Evolutionary conservation across 2,888 invertebrate genomes (phyloP), one percentile per base, ranked within the genome.

Genomic region (Diploptera punctata): DNA sequence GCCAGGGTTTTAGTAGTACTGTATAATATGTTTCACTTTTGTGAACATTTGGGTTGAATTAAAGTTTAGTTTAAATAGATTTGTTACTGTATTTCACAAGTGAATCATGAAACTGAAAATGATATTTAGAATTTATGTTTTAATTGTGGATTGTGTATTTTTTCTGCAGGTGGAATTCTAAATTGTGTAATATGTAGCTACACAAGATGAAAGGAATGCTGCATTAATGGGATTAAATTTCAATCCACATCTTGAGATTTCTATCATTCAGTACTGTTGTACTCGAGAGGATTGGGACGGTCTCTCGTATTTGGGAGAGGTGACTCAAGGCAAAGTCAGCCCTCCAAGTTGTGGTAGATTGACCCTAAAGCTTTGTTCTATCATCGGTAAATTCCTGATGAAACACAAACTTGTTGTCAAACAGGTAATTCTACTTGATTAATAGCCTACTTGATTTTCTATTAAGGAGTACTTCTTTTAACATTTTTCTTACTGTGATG

Each of bases 271-370:
- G 73, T 94, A 91, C 79, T 93, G 93, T 82, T 89, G 91, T 77
- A 82, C 93, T 43, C 82, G 93, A 72, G 95, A 94, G 82, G 82
- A 89, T 77, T 89, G 94, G 43, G 94, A 91, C 1, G 86, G 93
- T 73, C 83, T 91, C 0, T 85, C 93, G 44, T 85, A 86, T 75
- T 86, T 87, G 76, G 93, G 94, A 0, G 91, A 92, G 82, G 83
- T 89, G 4, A 91, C 92, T 0, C 86, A 88, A 69, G 91, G 91
- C 10, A 87, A 86, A 73, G 83, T 85, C 73, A 89, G 91, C 9
- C 79, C 83, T 91, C 9, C 80, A 82, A 61, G 77, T 82, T 10
- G 81, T 84, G 57, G 85, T 85, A 61, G 87, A 88, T 84, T 76
- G 90, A 91, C 80, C 80, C 89, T 0, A 91, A 91, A 78, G 84